A percentile compares a stretch with the other conserved stretches of the same genome.
Conservation (phyloP, 2,113 vertebrate species). For the Myotis lucifugus region DNA sequence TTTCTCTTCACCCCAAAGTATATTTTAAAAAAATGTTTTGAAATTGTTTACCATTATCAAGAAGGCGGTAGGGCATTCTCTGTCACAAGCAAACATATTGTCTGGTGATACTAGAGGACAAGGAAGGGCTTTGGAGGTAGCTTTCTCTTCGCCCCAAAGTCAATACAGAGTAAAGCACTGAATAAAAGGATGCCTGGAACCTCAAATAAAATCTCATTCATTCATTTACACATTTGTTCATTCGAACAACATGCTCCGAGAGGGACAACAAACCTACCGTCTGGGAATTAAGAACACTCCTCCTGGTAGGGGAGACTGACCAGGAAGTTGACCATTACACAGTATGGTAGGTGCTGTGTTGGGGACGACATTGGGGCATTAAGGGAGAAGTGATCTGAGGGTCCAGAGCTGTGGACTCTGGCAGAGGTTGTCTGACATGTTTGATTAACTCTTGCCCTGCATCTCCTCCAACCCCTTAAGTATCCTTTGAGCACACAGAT, state of each 20-base stretch:
- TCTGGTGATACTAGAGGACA: not conserved
- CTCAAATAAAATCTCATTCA: not conserved
- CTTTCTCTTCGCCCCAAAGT: not conserved
- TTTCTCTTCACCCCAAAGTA: too few relatives aligned
- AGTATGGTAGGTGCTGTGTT: not conserved
- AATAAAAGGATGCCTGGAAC: not conserved
- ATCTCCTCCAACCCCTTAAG: not conserved
- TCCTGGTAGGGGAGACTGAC: not conserved
- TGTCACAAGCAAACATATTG: not conserved
- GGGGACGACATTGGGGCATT: too few relatives aligned
- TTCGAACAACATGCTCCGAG: not conserved
- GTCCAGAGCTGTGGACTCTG: not conserved
- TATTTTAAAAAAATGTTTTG: not conserved
- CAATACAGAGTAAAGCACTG: not conserved
- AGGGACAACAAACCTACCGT: not conserved
- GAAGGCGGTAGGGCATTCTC: not conserved
- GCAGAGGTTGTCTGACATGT: not conserved
- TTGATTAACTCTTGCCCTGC: not conserved
- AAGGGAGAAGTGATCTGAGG: not conserved
- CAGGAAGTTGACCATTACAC: not conserved
- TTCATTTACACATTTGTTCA: not conserved
- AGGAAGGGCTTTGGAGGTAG: not conserved
- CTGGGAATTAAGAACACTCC: not conserved
- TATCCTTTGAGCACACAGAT: not conserved
- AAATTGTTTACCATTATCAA: not conserved